Evolutionary conservation across 1,140 invertebrate species (phyloP), one percentile per base, ranked within the genome.

Genomic region (Hyposmocoma kahamanoa): DNA sequence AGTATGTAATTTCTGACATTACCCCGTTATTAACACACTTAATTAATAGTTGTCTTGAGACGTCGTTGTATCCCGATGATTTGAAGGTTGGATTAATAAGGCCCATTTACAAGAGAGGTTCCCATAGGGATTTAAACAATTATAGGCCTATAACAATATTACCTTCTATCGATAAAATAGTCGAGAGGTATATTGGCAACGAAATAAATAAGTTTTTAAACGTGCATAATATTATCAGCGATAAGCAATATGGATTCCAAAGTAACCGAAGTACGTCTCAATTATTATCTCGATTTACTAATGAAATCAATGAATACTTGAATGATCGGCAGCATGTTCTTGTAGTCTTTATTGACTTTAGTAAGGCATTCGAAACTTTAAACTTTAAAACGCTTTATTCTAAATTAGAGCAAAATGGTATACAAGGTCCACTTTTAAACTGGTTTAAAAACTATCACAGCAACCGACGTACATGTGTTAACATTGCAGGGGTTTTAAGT

Each of bases 331-430:
- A n/a, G n/a, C n/a, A n/a, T n/a, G n/a, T n/a, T n/a, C n/a, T n/a
- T n/a, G n/a, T n/a, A n/a, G n/a, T n/a, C n/a, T n/a, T n/a, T n/a
- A n/a, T n/a, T n/a, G n/a, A n/a, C n/a, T n/a, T n/a, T n/a, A n/a
- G n/a, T 1, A 50, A 52, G 3, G 63, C 63, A 0, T 67, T 67
- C 46, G 64, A 63, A 28, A 67, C 60, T 0, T 26, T 63, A 5
- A 19, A 51, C 9, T 59, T 63, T 36, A 48, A 47, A 17, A 15
- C 46, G 22, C 22, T 63, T 5, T 20, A 50, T 11, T 5, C 18
- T 11, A 54, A 51, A 30, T 26, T 63, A 4, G 53, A 52, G 20
- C 44, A 49, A 1, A 50, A 49, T 56, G 64, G 60, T 9, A 18
- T 67, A 39, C 51, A 43, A 15, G 58, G 52, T 1, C 56, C 56